Evolutionary conservation across 2,888 invertebrate species (phyloP).

Genomic region (Eupithecia tripunctaria): DNA sequence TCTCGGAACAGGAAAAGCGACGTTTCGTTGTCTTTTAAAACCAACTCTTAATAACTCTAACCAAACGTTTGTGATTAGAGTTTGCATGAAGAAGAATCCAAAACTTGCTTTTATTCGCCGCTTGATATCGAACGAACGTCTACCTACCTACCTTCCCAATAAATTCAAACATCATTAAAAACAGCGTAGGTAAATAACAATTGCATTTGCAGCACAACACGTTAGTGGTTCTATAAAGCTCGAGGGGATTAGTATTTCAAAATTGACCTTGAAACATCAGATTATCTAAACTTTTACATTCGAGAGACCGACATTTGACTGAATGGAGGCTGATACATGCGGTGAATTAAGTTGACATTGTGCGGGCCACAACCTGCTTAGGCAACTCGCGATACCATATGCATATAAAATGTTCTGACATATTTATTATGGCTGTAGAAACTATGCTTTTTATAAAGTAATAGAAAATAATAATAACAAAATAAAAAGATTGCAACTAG

Average conservation of each 20-base stretch:
- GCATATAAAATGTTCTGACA: neutral
- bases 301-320: slow-evolving; percentile 57
- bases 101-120: neutral
- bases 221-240: slow-evolving; percentile 59
- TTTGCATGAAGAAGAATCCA: too few species aligned
- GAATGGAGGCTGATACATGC: slow-evolving; percentile 59
- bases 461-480: too few species aligned
- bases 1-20: too few species aligned
- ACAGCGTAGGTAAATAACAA: slow-evolving; percentile 17
- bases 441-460: neutral
- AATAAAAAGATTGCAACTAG: too few species aligned
- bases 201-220: slow-evolving; percentile 27
- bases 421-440: neutral
- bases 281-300: slow-evolving; percentile 77
- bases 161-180: slow-evolving; percentile 9
- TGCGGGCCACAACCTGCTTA: slow-evolving; percentile 58
- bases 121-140: slow-evolving; percentile 2
- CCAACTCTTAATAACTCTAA: too few species aligned
- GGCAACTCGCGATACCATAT: slow-evolving; percentile 46
- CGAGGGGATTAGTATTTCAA: slow-evolving; percentile 71
- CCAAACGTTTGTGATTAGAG: too few species aligned
- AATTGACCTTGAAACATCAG: slow-evolving; percentile 73
- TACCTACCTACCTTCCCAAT: neutral
- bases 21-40: too few species aligned
- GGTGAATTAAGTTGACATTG: slow-evolving; percentile 67